A percentile compares a stretch with the other conserved stretches of the same genome.
Conservation (phyloP, 2,888 invertebrate genomes). For the Dermolepida albohirtum region DNA sequence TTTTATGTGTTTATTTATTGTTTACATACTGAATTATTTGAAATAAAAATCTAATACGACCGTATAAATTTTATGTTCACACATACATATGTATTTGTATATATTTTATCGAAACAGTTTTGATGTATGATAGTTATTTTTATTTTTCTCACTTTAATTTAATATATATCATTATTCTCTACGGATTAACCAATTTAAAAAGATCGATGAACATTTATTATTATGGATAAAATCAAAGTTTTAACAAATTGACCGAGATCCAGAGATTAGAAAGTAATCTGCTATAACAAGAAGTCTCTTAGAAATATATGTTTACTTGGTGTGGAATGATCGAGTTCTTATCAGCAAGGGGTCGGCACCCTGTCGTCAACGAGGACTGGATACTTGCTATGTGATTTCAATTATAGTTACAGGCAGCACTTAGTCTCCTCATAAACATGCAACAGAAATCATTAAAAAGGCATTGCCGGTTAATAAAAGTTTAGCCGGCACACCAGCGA, state of each 20-base stretch:
- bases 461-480: too few relatives aligned
- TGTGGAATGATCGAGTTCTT: constrained; percentile 56
- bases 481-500: too few relatives aligned
- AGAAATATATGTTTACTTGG: constrained; percentile 56
- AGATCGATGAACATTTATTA: constrained; percentile 38
- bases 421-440: constrained; percentile 42
- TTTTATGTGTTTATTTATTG: too few relatives aligned
- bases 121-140: too few relatives aligned
- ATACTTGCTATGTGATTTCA: constrained; percentile 55
- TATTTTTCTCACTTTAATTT: too few relatives aligned
- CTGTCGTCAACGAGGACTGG: constrained; percentile 52
- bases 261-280: constrained; percentile 57
- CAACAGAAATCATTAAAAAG: neutral
- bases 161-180: neutral
- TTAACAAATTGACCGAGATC: constrained; percentile 54
- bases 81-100: too few relatives aligned
- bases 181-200: constrained; percentile 27
- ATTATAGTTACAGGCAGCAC: constrained; percentile 50
- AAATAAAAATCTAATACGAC: too few relatives aligned
- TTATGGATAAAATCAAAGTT: constrained; percentile 33
- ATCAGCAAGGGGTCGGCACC: constrained; percentile 51
- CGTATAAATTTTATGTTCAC: too few relatives aligned
- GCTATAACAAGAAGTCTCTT: constrained; percentile 59
- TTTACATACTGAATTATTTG: too few relatives aligned
- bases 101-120: too few relatives aligned